phyloP scores from a whole-genome alignment of 2,888 invertebrate species.

The Alentia gelatinosa region DNA sequence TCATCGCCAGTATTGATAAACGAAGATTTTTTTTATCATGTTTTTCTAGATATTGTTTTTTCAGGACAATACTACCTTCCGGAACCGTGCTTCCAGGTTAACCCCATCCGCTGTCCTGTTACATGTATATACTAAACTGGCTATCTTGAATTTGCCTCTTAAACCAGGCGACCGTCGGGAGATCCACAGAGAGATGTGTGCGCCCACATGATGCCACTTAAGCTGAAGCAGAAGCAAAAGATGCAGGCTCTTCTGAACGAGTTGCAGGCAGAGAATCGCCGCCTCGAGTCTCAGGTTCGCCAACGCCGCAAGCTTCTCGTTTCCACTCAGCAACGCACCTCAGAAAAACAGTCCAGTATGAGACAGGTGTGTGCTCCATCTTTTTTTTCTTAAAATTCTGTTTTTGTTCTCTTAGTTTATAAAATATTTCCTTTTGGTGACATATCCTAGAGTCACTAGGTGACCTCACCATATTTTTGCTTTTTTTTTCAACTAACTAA shows the following conservation, averaged over 20 bases:
- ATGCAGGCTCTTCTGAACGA: neutral
- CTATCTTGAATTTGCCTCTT: too few relatives aligned
- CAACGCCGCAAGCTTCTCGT: neutral
- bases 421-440: too few relatives aligned
- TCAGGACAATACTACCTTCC: too few relatives aligned
- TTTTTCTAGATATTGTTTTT: neutral
- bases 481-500: too few relatives aligned
- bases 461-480: too few relatives aligned
- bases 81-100: too few relatives aligned
- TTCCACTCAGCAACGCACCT: neutral
- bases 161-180: conserved; percentile 34
- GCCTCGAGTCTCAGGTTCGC: neutral
- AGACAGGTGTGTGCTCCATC: neutral
- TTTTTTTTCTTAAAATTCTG: neutral
- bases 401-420: neutral
- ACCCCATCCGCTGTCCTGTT: too few relatives aligned
- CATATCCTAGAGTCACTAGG: too few relatives aligned
- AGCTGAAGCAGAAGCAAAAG: neutral
- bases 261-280: neutral
- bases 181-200: neutral
- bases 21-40: too few relatives aligned
- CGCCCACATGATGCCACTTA: conserved; percentile 40
- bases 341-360: neutral
- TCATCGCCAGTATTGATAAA: too few relatives aligned
- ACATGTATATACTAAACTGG: too few relatives aligned